phyloP scores from a whole-genome alignment of 2,797 vertebrate genomes.

The Myotis daubentonii region DNA sequence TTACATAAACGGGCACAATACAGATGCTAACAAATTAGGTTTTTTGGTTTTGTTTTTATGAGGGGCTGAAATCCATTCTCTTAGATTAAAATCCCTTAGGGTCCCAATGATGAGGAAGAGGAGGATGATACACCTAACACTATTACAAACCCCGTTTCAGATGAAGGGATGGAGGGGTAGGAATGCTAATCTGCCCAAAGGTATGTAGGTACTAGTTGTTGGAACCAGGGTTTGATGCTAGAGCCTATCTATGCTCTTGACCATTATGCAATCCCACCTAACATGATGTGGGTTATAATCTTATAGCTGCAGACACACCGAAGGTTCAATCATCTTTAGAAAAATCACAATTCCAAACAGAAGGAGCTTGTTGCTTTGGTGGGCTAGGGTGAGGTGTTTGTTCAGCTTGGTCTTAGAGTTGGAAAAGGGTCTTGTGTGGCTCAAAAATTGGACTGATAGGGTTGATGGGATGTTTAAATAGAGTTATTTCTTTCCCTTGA shows the following conservation, averaged over 20 bases:
- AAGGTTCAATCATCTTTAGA: not conserved
- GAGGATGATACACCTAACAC: not conserved
- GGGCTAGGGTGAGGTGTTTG: not conserved
- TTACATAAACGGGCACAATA: not conserved
- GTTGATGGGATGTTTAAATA: not conserved
- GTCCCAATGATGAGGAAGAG: not conserved
- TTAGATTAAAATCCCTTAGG: slow-evolving; percentile 39
- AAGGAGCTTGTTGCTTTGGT: not conserved
- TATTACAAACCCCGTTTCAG: not conserved
- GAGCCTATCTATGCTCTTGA: not conserved
- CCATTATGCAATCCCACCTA: not conserved
- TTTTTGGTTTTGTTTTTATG: not conserved
- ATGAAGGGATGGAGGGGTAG: not conserved
- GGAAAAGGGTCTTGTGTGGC: not conserved
- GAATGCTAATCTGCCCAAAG: not conserved
- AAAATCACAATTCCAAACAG: slow-evolving; percentile 26
- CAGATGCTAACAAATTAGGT: not conserved
- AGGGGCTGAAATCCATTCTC: slow-evolving; percentile 16
- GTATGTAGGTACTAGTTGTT: not conserved
- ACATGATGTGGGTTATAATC: not conserved
- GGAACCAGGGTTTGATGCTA: not conserved
- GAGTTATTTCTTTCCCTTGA: not conserved
- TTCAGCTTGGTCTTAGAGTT: not conserved
- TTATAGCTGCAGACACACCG: not conserved
- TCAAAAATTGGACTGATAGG: not conserved